Conservation (phyloP, 2,797 vertebrate genomes). For the Ctenopoma kingsleyae region DNA sequence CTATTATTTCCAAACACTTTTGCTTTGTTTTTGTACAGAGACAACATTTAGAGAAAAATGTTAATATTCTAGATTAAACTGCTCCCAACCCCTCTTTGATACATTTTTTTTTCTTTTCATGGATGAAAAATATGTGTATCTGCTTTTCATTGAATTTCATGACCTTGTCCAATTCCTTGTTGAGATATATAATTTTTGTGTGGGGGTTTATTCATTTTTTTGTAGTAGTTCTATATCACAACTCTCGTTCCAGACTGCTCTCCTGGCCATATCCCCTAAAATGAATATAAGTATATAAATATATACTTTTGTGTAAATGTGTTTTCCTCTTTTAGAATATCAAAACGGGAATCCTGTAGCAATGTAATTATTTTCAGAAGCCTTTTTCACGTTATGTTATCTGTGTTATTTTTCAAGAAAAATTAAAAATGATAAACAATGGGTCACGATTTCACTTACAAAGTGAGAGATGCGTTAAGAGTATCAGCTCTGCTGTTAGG, state of each 20-base stretch:
- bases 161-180: slow-evolving; percentile 69
- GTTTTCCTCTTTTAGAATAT: slow-evolving; percentile 81
- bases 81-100: slow-evolving; percentile 67
- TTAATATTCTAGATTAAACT: slow-evolving; percentile 69
- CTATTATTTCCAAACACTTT: slow-evolving; percentile 82
- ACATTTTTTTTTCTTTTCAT: slow-evolving; percentile 57
- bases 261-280: slow-evolving; percentile 74
- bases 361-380: slow-evolving; percentile 88
- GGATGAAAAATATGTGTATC: slow-evolving; percentile 53
- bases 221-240: slow-evolving; percentile 67
- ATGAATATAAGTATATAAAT: slow-evolving; percentile 86
- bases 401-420: slow-evolving; percentile 87
- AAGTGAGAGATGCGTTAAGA: not conserved
- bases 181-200: slow-evolving; percentile 61
- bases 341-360: slow-evolving; percentile 82
- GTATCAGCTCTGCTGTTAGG: not conserved
- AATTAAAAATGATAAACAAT: slow-evolving; percentile 70
- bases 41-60: slow-evolving; percentile 72
- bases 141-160: slow-evolving; percentile 66
- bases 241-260: slow-evolving; percentile 59
- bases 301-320: slow-evolving; percentile 88
- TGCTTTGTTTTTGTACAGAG: slow-evolving; percentile 80
- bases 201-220: slow-evolving; percentile 51
- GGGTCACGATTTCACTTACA: not conserved
- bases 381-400: slow-evolving; percentile 81